Base-by-base conservation (phyloP, 2,113 vertebrate genomes). In the Carlito syrichta region DNA sequence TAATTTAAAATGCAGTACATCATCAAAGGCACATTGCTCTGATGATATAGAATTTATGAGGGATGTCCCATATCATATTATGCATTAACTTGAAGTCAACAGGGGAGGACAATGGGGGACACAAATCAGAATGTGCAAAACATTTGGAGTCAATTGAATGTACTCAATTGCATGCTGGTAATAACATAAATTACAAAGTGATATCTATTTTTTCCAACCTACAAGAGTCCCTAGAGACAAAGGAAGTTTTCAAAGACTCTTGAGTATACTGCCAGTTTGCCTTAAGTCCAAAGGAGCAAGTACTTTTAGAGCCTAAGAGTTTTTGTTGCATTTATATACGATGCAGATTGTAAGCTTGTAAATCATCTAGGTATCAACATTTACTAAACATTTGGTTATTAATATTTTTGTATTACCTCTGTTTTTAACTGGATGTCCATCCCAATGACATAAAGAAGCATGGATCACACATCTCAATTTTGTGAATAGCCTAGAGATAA, bases 21-120 rank as follows among this genome's bases (percentile, higher is more conserved):
- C 95, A 97, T 92, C 95, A 96, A 96, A 97, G 96, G 87, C 97
- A 97, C 97, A 87, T 95, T 93, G 63, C 96, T 66, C 68, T 89
- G 96, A 94, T 92, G 93, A 92, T 45, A 86, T 0, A 40, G 95
- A 95, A 98, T 97, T 97, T 96, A 97, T 97, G 97, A 98, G 88
- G 93, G 93, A 93, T 96, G 86, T 95, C 96, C 92, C 86, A 40
- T 54, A 92, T 94, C 96, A 89, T 95, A 93, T 81, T 96, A 97
- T 88, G 86, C 9, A 85, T 79, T 93, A 97, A 96, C 96, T 86
- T 97, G 97, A 97, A 98, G 96, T 95, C 93, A 98, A 97, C 92
- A 88, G 84, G 38, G 88, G 90, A 95, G 92, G 97, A 90, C 87
- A 89, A 63, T 17, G 17, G 85, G 96, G 86, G 43, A 98, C 40